A percentile compares a stretch with the other conserved stretches of the same genome.
Conservation (phyloP, 92 coral and sea anemone genomes). For the Anthopleura xanthogrammica region DNA sequence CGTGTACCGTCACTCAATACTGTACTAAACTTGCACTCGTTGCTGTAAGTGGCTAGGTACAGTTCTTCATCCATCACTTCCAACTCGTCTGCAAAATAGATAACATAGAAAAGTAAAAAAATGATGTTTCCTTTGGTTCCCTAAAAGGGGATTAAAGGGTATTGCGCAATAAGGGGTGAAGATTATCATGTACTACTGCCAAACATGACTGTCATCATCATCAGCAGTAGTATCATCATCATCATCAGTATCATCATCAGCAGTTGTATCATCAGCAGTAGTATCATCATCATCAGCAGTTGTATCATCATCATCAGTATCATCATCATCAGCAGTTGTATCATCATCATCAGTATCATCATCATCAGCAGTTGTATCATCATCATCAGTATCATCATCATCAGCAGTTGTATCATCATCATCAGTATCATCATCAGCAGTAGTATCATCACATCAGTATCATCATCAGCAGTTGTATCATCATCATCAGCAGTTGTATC, state of each 20-base stretch:
- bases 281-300: background rate
- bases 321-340: too few species aligned
- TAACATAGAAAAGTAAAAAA: background rate
- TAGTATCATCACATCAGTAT: too few species aligned
- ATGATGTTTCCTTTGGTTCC: background rate
- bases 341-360: too few species aligned
- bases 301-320: too few species aligned
- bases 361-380: background rate
- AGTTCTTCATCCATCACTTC: slow-evolving; percentile 65
- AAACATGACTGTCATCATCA: too few species aligned
- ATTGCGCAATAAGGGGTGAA: too few species aligned
- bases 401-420: background rate
- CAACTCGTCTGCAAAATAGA: slow-evolving; percentile 59
- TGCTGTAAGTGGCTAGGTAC: slow-evolving; percentile 64
- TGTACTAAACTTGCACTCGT: slow-evolving; percentile 75
- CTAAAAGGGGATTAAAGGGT: too few species aligned
- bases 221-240: too few species aligned
- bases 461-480: too few species aligned
- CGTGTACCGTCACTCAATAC: slow-evolving; percentile 81
- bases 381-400: background rate
- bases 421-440: background rate
- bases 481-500: background rate
- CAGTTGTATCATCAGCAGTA: too few species aligned
- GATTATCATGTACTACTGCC: too few species aligned
- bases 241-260: too few species aligned